A percentile compares a stretch with the other conserved stretches of the same genome.
Conservation (phyloP, 2,113 vertebrate genomes). For the Macrotis lagotis region DNA sequence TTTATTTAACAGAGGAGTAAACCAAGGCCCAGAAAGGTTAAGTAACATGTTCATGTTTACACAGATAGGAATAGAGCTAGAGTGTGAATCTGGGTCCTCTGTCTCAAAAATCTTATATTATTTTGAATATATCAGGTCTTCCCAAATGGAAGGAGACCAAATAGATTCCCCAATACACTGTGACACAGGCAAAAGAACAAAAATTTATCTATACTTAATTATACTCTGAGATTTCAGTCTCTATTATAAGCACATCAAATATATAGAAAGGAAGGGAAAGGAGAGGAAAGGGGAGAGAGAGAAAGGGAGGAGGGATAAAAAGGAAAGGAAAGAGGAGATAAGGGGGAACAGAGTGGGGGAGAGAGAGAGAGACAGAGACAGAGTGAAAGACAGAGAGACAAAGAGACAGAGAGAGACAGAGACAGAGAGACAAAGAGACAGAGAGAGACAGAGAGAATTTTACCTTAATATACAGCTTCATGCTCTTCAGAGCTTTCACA, state of each 20-base stretch:
- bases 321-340: too few relatives aligned
- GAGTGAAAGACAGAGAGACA: too few relatives aligned
- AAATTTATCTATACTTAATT: neutral
- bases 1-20: neutral
- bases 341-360: too few relatives aligned
- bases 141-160: neutral
- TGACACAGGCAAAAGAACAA: neutral
- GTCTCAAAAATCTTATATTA: neutral
- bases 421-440: neutral
- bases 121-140: neutral
- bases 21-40: neutral
- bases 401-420: too few relatives aligned
- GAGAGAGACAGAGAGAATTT: neutral
- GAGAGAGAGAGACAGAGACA: too few relatives aligned
- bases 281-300: too few relatives aligned
- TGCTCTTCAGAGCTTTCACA: neutral
- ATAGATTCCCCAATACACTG: neutral
- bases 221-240: neutral
- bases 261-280: too few relatives aligned
- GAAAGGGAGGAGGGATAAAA: too few relatives aligned
- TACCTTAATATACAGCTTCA: neutral
- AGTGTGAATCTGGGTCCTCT: neutral
- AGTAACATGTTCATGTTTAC: neutral
- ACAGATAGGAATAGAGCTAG: neutral
- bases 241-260: neutral